Conservation (phyloP, 2,797 vertebrate species). For the Falco peregrinus region DNA sequence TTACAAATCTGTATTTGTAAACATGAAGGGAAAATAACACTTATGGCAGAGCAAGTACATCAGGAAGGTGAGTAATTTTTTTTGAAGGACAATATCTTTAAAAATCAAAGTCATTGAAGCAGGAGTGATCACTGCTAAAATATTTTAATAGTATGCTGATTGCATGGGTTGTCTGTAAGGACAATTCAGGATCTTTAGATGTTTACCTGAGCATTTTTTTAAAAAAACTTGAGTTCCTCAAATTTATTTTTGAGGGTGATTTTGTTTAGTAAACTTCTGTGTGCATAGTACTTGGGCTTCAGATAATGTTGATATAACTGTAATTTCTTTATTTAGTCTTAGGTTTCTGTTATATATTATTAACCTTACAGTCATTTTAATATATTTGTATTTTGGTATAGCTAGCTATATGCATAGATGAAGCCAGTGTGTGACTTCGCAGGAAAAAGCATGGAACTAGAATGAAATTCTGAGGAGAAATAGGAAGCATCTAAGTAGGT, state of each 20-base stretch:
- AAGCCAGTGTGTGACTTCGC: neutral
- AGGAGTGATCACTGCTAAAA: neutral
- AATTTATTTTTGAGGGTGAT: neutral
- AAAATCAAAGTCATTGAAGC: neutral
- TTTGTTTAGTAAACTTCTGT: neutral
- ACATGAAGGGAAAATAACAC: neutral
- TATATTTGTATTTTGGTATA: neutral
- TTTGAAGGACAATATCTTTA: neutral
- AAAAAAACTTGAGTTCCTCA: neutral
- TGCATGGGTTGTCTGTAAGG: neutral
- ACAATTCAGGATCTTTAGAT: neutral
- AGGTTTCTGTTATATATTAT: neutral
- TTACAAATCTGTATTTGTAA: neutral
- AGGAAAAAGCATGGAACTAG: neutral
- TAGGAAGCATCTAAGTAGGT: neutral
- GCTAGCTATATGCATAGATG: neutral
- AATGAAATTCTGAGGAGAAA: neutral
- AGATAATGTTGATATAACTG: neutral
- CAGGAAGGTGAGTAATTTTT: neutral
- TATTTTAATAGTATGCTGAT: conserved; percentile 1
- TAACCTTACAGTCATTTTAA: neutral
- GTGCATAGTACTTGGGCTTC: neutral
- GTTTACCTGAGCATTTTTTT: neutral
- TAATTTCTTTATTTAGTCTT: neutral
- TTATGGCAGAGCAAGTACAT: neutral